These are phyloP conservation scores for Aethes cnicana DNA, from an alignment of 2,888 invertebrate species.

Conservation along the genomic window DNA sequence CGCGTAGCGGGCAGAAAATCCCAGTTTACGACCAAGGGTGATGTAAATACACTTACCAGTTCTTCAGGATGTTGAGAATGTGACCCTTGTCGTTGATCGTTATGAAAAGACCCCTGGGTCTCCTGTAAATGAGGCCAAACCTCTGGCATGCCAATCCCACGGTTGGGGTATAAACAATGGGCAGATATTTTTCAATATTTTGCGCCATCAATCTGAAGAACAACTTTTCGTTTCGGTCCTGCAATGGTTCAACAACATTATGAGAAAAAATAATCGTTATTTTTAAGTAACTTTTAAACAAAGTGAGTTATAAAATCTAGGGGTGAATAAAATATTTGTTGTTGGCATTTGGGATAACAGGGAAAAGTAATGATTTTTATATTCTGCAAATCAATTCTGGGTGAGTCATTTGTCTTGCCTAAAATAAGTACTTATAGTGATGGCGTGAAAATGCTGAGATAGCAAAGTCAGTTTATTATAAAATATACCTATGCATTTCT, in stretches of 20 bases:
- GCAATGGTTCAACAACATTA: slow-evolving; percentile 56
- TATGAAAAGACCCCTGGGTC: slow-evolving; percentile 97
- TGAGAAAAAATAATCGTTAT: slow-evolving; percentile 37
- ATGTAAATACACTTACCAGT: slow-evolving; percentile 86
- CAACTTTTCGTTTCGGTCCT: slow-evolving; percentile 98
- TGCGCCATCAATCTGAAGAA: slow-evolving; percentile 96
- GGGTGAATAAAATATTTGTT: too few relatives aligned
- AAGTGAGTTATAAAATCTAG: too few relatives aligned
- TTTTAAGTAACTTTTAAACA: too few relatives aligned
- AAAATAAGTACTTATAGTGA: too few relatives aligned
- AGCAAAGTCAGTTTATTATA: too few relatives aligned
- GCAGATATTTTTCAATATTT: slow-evolving; percentile 96
- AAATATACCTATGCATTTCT: too few relatives aligned
- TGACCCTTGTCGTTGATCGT: slow-evolving; percentile 97
- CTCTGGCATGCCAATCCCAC: slow-evolving; percentile 98
- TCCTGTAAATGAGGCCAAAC: slow-evolving; percentile 96
- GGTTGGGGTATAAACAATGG: slow-evolving; percentile 98
- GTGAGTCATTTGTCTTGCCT: too few relatives aligned
- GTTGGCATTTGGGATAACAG: too few relatives aligned
- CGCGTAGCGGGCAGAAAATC: too few relatives aligned
- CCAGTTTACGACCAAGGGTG: background rate
- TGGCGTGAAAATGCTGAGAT: too few relatives aligned
- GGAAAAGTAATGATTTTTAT: too few relatives aligned
- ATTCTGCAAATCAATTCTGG: too few relatives aligned
- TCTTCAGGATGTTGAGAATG: slow-evolving; percentile 93